These are phyloP conservation scores for Hiodon tergisus DNA, from an alignment of 2,113 vertebrate genomes.

Conservation along the genomic window DNA sequence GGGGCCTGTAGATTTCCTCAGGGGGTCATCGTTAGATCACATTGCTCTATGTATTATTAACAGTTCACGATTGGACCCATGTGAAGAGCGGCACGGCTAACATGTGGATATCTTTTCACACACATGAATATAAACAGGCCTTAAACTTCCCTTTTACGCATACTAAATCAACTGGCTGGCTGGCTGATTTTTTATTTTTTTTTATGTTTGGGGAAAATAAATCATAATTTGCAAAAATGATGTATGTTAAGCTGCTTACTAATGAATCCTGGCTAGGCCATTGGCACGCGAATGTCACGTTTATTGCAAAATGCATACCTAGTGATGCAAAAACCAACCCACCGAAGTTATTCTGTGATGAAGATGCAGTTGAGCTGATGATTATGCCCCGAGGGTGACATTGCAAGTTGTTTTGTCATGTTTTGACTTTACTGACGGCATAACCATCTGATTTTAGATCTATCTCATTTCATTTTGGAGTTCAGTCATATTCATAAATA, in stretches of 20 bases:
- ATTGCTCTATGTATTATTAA: too few species aligned
- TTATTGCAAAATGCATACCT: conserved; percentile 5
- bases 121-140: too few species aligned
- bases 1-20: too few species aligned
- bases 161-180: too few species aligned
- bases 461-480: background rate
- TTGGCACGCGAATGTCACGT: conserved; percentile 6
- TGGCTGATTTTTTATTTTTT: too few species aligned
- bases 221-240: conserved; percentile 13
- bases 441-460: too few species aligned
- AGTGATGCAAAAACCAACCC: background rate
- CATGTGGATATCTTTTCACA: too few species aligned
- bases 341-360: background rate
- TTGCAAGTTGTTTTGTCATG: conserved; percentile 15
- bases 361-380: background rate
- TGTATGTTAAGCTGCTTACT: conserved; percentile 7
- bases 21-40: too few species aligned
- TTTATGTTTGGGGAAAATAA: background rate
- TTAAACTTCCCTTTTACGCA: too few species aligned
- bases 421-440: too few species aligned
- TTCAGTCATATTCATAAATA: background rate
- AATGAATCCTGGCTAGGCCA: conserved; percentile 5
- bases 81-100: too few species aligned
- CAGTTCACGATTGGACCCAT: too few species aligned
- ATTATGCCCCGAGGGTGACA: conserved; percentile 22